Percentiles rank a stretch among this genome's conserved stretches.
phyloP scores from a whole-genome alignment of 2,888 invertebrate genomes.

The Amblyjoppa fuscipennis region DNA sequence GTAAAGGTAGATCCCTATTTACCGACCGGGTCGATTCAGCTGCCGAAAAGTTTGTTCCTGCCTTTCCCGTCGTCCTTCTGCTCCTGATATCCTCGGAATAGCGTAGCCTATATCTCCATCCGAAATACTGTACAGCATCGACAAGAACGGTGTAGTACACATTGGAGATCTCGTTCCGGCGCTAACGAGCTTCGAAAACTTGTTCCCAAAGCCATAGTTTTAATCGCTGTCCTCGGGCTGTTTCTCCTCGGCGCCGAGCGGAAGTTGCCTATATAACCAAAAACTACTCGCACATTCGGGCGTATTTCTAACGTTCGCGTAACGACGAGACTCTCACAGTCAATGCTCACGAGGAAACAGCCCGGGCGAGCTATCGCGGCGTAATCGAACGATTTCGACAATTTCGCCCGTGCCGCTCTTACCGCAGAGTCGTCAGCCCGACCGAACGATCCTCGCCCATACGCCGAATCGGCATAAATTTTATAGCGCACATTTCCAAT shows the following conservation, averaged over 20 bases:
- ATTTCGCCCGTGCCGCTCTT: not conserved
- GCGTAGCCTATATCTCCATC: not conserved
- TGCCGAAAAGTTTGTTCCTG: not conserved
- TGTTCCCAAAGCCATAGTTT: conserved; percentile 53
- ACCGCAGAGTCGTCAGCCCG: not conserved
- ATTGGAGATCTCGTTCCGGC: conserved; percentile 41
- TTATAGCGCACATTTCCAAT: conserved; percentile 13
- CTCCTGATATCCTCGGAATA: not conserved
- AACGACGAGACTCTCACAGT: not conserved
- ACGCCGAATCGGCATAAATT: conserved; percentile 28
- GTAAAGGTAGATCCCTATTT: not conserved
- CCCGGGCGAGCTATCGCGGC: not conserved
- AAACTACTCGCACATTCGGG: conserved; percentile 26
- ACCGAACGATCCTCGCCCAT: conserved; percentile 20
- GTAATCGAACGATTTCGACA: conserved; percentile 28
- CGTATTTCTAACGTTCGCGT: conserved; percentile 33
- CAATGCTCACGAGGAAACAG: not conserved
- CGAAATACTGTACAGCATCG: not conserved
- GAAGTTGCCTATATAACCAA: not conserved
- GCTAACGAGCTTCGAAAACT: conserved; percentile 63
- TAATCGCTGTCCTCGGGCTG: conserved; percentile 45
- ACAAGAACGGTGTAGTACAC: conserved; percentile 2
- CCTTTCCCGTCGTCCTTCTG: not conserved
- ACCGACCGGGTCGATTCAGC: not conserved
- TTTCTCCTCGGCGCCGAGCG: conserved; percentile 15